Evolutionary conservation across 1,140 invertebrate species (phyloP).

Genomic region (Drosophila yakuba): DNA sequence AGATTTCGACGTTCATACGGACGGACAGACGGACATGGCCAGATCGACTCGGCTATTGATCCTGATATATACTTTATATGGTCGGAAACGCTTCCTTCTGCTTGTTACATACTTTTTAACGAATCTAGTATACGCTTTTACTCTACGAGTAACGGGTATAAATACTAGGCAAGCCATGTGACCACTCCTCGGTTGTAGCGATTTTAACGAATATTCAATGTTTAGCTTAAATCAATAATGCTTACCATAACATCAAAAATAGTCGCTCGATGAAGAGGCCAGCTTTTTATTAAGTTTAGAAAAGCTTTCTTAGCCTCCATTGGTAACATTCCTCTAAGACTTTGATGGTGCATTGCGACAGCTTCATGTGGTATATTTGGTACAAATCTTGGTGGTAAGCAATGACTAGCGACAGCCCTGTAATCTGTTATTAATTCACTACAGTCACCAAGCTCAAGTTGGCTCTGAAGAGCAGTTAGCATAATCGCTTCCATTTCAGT

Average conservation of each 20-base stretch:
- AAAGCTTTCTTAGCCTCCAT: conserved; percentile 96
- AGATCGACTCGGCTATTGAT: too few species aligned
- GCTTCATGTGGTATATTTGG: conserved; percentile 90
- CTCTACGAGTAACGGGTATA: too few species aligned
- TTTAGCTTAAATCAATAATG: neutral
- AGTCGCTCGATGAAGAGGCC: conserved; percentile 96
- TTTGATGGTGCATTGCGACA: conserved; percentile 94
- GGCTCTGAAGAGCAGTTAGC: conserved; percentile 96
- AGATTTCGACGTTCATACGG: too few species aligned
- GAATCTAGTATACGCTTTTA: too few species aligned
- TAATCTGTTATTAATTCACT: conserved; percentile 89
- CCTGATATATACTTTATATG: too few species aligned
- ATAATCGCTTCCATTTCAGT: conserved; percentile 97
- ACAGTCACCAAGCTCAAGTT: conserved; percentile 95
- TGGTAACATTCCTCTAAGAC: conserved; percentile 92
- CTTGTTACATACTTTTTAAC: too few species aligned
- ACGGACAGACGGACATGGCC: too few species aligned
- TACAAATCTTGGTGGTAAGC: conserved; percentile 92
- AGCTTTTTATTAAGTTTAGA: conserved; percentile 96
- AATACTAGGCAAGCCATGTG: too few species aligned
- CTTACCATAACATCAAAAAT: conserved; percentile 95
- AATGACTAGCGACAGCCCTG: conserved; percentile 90
- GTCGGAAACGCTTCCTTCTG: too few species aligned
- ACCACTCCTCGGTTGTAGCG: too few species aligned
- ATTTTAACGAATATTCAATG: too few species aligned